A percentile compares a stretch with the other conserved stretches of the same genome.
Conservation (phyloP, 2,113 vertebrate species). For the Lepisosteus oculatus region DNA sequence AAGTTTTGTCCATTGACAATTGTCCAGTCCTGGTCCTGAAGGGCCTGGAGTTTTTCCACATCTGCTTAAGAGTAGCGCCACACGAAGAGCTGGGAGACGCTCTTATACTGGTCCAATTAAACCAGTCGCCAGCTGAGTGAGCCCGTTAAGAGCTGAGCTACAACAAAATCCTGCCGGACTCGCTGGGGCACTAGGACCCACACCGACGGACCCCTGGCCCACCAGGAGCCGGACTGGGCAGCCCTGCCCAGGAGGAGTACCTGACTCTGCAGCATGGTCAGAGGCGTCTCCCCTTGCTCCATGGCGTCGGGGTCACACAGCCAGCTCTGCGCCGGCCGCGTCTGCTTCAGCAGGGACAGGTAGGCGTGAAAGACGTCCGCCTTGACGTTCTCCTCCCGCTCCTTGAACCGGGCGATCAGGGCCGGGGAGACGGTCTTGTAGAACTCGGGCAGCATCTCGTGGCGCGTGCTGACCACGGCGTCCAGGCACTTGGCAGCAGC, state of each 20-base stretch:
- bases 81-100: too few species aligned
- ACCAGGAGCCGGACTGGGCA: too few species aligned
- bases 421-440: conserved; percentile 95
- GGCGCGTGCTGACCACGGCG: conserved; percentile 93
- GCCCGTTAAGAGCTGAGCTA: too few species aligned
- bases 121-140: too few species aligned
- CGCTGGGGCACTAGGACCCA: too few species aligned
- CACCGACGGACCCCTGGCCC: too few species aligned
- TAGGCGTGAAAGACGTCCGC: conserved; percentile 97
- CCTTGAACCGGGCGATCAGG: conserved; percentile 93
- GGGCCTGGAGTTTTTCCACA: too few species aligned
- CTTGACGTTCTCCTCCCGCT: conserved; percentile 97
- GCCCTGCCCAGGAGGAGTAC: conserved; percentile 43
- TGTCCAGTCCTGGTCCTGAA: too few species aligned
- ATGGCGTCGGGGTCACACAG: conserved; percentile 94
- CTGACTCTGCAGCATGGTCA: conserved; percentile 98
- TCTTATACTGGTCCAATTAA: too few species aligned
- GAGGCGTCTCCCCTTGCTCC: conserved; percentile 96
- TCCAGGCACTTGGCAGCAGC: conserved; percentile 95
- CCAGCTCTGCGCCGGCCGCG: conserved; percentile 95
- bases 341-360: conserved; percentile 96
- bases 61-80: too few species aligned
- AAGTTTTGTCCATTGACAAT: too few species aligned
- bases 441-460: conserved; percentile 97
- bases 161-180: too few species aligned